A percentile compares a stretch with the other conserved stretches of the same genome.
Conservation (phyloP, 2,888 invertebrate species). For the Drosophila neotestacea region DNA sequence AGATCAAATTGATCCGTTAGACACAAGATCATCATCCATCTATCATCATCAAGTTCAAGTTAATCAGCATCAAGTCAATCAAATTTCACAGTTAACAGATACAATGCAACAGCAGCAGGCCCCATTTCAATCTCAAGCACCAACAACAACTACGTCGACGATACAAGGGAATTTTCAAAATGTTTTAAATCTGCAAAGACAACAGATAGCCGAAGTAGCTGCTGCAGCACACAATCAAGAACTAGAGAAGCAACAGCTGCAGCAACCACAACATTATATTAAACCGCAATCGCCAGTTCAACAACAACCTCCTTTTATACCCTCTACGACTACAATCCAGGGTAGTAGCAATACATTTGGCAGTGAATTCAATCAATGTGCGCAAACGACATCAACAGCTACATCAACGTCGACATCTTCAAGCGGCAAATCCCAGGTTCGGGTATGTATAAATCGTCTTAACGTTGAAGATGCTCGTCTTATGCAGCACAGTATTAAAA, state of each 20-base stretch:
- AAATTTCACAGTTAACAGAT: constrained; percentile 13
- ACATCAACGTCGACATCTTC: constrained; percentile 72
- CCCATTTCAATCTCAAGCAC: constrained; percentile 32
- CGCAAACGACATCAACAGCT: constrained; percentile 83
- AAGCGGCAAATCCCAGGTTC: constrained; percentile 81
- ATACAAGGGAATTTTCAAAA: constrained; percentile 78
- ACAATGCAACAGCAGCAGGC: constrained; percentile 35
- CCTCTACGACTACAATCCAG: constrained; percentile 21
- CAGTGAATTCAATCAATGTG: constrained; percentile 82
- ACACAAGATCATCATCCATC: constrained; percentile 54
- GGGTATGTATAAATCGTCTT: constrained; percentile 85
- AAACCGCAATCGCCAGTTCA: constrained; percentile 17
- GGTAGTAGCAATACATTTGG: constrained; percentile 35
- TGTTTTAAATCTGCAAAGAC: constrained; percentile 74
- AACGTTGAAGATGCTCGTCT: constrained; percentile 87
- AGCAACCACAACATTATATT: constrained; percentile 47
- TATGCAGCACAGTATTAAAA: constrained; percentile 88
- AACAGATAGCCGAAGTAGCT: constrained; percentile 54
- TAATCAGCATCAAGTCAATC: constrained; percentile 32
- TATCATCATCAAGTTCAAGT: constrained; percentile 34
- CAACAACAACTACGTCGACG: constrained; percentile 48
- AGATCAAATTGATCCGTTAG: constrained; percentile 21
- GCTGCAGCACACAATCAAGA: constrained; percentile 48
- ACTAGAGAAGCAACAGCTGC: constrained; percentile 28
- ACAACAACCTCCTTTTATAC: constrained; percentile 22